A percentile compares a stretch with the other conserved stretches of the same genome.
phyloP scores from a whole-genome alignment of 37 sponge, comb jelly and placozoan genomes.

The Diacarnus erythraeanus region DNA sequence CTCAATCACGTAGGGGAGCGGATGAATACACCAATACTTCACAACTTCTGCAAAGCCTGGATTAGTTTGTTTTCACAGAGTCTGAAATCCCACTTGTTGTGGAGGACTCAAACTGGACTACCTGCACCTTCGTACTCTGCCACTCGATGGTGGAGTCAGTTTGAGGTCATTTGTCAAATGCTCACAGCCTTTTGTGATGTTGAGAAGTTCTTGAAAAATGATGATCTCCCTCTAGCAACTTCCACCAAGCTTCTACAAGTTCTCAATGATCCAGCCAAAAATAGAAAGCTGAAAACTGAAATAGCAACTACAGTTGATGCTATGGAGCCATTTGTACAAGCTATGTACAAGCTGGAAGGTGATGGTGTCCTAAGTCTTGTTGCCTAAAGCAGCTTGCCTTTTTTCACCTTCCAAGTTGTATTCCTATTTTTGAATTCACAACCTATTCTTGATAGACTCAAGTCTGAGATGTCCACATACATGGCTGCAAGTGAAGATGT shows the following conservation, averaged over 20 bases:
- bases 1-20: constrained; percentile 12
- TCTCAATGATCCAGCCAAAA: not conserved
- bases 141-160: constrained; percentile 53
- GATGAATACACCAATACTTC: constrained; percentile 14
- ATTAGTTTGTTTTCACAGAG: constrained; percentile 23
- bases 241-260: constrained; percentile 28
- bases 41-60: constrained; percentile 27
- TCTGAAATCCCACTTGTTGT: constrained; percentile 11
- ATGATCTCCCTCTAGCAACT: constrained; percentile 8
- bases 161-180: constrained; percentile 26
- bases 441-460: constrained; percentile 18
- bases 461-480: constrained; percentile 32
- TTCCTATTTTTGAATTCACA: constrained; percentile 8
- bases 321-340: constrained; percentile 66
- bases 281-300: constrained; percentile 17
- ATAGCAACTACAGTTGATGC: constrained; percentile 43
- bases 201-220: constrained; percentile 7
- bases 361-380: constrained; percentile 37
- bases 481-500: constrained; percentile 32
- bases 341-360: constrained; percentile 47
- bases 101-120: constrained; percentile 19
- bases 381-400: constrained; percentile 18
- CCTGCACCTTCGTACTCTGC: not conserved
- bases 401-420: constrained; percentile 11
- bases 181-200: constrained; percentile 20